Conservation (phyloP, 1,140 invertebrate genomes). For the Cecropterus lyciades region DNA sequence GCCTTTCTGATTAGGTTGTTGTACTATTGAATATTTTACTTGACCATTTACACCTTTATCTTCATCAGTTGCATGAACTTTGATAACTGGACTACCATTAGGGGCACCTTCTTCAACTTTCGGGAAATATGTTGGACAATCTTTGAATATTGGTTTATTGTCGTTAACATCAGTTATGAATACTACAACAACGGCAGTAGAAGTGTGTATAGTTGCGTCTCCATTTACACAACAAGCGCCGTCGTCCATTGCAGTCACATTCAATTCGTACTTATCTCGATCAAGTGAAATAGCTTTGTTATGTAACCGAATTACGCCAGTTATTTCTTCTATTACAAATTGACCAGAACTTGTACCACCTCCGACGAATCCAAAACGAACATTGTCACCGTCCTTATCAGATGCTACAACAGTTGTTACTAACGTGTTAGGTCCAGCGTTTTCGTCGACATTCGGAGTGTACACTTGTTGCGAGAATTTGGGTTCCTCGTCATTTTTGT, state of each 20-base stretch:
- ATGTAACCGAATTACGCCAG: conserved; percentile 95
- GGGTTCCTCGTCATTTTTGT: conserved; percentile 98
- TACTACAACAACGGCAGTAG: conserved; percentile 97
- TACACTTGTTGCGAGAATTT: conserved; percentile 98
- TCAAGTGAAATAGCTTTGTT: conserved; percentile 93
- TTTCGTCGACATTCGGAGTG: conserved; percentile 97
- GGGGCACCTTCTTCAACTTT: conserved; percentile 97
- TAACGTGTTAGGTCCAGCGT: conserved; percentile 96
- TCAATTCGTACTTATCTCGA: conserved; percentile 95
- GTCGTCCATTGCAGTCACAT: conserved; percentile 97
- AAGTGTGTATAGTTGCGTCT: conserved; percentile 93
- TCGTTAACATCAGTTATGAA: conserved; percentile 98
- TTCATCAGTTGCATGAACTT: conserved; percentile 96
- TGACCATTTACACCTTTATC: conserved; percentile 97
- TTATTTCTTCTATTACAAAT: conserved; percentile 97
- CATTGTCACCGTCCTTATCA: conserved; percentile 98
- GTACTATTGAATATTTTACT: conserved; percentile 97
- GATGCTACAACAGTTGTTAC: conserved; percentile 97
- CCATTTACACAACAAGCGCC: conserved; percentile 96
- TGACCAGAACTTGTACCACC: conserved; percentile 95
- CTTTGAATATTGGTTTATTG: conserved; percentile 97
- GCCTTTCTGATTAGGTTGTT: conserved; percentile 98
- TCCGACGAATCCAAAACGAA: conserved; percentile 96
- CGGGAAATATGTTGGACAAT: conserved; percentile 95
- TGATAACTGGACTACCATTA: conserved; percentile 96